Evolutionary conservation across 1,140 invertebrate species (phyloP).

Genomic region (Elymnias hypermnestra): DNA sequence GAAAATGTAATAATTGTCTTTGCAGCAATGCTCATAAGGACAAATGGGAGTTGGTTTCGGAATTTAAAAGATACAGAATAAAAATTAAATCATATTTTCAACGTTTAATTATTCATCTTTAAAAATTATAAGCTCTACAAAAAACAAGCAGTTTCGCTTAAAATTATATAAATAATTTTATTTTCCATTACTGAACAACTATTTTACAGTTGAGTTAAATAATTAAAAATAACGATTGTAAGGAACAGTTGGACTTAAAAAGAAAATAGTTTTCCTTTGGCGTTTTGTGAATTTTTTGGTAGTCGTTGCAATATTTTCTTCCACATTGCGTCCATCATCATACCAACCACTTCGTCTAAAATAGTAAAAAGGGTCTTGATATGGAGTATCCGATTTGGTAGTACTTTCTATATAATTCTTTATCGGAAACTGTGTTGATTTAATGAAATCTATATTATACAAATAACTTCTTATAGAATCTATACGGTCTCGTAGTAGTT

Average conservation of each 20-base stretch:
- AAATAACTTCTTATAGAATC: conserved; percentile 39
- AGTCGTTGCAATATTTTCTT: conserved; percentile 1
- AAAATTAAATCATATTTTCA: too few species aligned
- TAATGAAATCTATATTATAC: conserved; percentile 16
- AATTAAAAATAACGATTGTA: conserved; percentile 47
- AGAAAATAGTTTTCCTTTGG: conserved; percentile 49
- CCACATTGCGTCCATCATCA: conserved; percentile 2
- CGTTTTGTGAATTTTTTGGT: conserved; percentile 21
- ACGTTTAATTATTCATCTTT: too few species aligned
- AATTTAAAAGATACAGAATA: too few species aligned
- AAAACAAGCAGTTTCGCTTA: too few species aligned
- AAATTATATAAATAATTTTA: too few species aligned
- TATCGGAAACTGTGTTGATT: conserved; percentile 3
- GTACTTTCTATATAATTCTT: neutral
- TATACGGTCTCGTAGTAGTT: conserved; percentile 36
- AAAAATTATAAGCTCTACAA: too few species aligned
- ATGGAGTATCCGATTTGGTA: conserved; percentile 1
- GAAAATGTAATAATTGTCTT: too few species aligned
- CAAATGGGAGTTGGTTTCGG: too few species aligned
- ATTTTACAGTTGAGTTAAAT: too few species aligned
- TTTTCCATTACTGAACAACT: too few species aligned
- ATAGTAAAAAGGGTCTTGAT: conserved; percentile 16
- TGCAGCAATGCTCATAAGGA: too few species aligned
- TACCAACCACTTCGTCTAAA: conserved; percentile 19
- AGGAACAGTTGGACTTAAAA: conserved; percentile 55